Percentiles rank a stretch among this genome's conserved stretches.
These are phyloP conservation scores for Cephus pygmeus DNA, from an alignment of 2,888 invertebrate genomes.

Conservation along the genomic window DNA sequence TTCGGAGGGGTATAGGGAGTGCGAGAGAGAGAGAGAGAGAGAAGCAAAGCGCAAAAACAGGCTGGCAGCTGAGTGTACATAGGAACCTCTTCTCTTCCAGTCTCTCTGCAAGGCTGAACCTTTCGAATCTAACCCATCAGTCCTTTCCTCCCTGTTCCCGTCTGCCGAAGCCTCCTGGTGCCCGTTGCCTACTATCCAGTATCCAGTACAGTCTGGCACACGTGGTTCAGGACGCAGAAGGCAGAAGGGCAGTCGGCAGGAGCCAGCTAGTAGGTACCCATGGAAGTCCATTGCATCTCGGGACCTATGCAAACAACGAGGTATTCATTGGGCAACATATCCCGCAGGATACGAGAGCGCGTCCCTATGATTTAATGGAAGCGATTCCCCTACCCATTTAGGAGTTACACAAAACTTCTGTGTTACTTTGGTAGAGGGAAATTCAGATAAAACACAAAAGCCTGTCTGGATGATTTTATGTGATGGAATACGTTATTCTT, in stretches of 20 bases:
- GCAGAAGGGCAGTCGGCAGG: neutral
- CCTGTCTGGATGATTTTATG: neutral
- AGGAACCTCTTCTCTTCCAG: constrained; percentile 18
- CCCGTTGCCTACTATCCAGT: neutral
- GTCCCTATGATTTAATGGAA: constrained; percentile 49
- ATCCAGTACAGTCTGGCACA: neutral
- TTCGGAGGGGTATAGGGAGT: neutral
- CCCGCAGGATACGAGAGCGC: constrained; percentile 24
- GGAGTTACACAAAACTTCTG: neutral
- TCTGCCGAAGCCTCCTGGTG: constrained; percentile 23
- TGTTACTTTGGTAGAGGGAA: neutral
- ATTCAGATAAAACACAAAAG: neutral
- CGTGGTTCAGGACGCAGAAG: neutral
- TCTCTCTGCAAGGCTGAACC: constrained; percentile 32
- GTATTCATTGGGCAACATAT: constrained; percentile 54
- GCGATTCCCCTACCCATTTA: constrained; percentile 12
- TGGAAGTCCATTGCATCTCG: constrained; percentile 18
- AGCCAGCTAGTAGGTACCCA: neutral
- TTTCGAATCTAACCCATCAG: constrained; percentile 46
- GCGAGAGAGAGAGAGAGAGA: constrained; percentile 1
- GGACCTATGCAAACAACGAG: constrained; percentile 26
- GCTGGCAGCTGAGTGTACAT: constrained; percentile 8
- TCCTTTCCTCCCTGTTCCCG: constrained; percentile 30
- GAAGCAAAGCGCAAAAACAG: constrained; percentile 12
- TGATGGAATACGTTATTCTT: neutral